Evolutionary conservation across 1,140 invertebrate species (phyloP), one percentile per base, ranked within the genome.

Genomic region (Aradophagus sp.): DNA sequence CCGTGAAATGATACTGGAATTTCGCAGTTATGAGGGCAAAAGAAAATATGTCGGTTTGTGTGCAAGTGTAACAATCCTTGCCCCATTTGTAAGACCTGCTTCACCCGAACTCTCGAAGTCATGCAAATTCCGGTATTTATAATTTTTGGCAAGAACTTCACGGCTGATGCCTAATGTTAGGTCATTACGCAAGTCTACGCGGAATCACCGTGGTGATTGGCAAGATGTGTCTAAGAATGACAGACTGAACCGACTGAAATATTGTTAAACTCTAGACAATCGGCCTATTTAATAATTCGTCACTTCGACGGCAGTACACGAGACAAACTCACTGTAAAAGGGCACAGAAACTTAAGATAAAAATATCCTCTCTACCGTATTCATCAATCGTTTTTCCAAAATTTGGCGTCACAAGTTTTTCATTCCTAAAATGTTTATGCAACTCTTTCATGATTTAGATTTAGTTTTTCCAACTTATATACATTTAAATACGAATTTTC

Each of bases 81-180:
- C 59, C 73, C 75, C 68, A 78, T 77, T 78, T 82, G 53, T 45
- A 63, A 61, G 72, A 76, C 73, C 77, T 76, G 76, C 74, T 77
- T 59, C 55, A 72, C 48, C 32, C 15, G 27, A 32, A 39, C 74
- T 78, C 70, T 32, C 70, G 45, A 11, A 66, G 68, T 73, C 75
- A 68, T 66, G 69, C 71, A 66, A 81, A 82, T 82, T 81, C 75
- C 80, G 80, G 81, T 83, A 84, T 84, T 84, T 84, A 84, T 84
- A 84, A 84, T 81, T 84, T 77, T 76, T 84, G 83, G 83, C 83
- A 84, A 82, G 72, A 78, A 67, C 72, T 61, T 42, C 42, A 19
- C 63, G 68, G 65, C 62, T 62, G 55, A 50, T 36, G 50, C 73
- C 77, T 81, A 83, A 84, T 82, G 78, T 80, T 78, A 77, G 77